A percentile compares a stretch with the other conserved stretches of the same genome.
These are phyloP conservation scores for Halcyon malimbica DNA, from an alignment of 2,113 vertebrate species.

Conservation along the genomic window DNA sequence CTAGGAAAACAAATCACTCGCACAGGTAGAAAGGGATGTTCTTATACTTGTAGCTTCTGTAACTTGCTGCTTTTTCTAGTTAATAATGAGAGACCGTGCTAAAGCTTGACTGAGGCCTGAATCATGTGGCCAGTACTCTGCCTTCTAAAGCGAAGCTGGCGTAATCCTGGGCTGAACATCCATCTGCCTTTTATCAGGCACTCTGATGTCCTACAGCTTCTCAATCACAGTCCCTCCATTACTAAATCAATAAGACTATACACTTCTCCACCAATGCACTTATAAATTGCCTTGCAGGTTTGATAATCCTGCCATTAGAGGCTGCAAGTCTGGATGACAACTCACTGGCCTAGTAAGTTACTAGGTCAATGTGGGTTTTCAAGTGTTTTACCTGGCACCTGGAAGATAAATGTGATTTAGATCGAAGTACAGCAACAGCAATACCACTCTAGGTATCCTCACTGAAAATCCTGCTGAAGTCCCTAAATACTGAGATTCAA, in stretches of 20 bases:
- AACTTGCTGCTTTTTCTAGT: neutral
- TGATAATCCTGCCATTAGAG: constrained; percentile 36
- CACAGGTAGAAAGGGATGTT: neutral
- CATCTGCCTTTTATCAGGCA: neutral
- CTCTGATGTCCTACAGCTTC: constrained; percentile 23
- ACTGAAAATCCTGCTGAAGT: neutral
- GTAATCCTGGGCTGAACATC: neutral
- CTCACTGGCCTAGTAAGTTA: neutral
- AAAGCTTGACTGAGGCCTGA: neutral
- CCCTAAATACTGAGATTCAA: neutral
- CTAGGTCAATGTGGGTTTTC: neutral
- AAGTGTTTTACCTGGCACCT: neutral
- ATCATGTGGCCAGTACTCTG: neutral
- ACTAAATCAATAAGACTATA: constrained; percentile 9
- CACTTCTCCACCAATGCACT: neutral
- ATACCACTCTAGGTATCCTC: neutral
- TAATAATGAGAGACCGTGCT: neutral
- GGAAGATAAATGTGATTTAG: neutral
- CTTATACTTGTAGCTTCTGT: neutral
- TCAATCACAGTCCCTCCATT: constrained; percentile 28
- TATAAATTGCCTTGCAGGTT: constrained; percentile 12
- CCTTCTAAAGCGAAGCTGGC: neutral
- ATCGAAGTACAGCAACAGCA: neutral
- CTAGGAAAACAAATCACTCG: neutral
- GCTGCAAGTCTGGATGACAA: neutral